Base-by-base conservation (phyloP, 2,888 invertebrate species). In the Eustalomyia histrio region DNA sequence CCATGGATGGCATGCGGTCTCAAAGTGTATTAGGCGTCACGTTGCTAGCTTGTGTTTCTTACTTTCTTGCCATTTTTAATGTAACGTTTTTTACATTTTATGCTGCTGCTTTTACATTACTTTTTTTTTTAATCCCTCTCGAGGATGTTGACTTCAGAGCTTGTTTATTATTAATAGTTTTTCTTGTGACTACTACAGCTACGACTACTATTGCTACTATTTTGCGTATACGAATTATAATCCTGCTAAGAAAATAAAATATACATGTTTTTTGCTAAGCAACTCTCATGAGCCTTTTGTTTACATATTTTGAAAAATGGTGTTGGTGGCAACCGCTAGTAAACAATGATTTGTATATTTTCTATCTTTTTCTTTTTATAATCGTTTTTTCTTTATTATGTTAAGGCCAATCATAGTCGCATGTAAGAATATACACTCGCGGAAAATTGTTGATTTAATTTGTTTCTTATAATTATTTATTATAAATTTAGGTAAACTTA, bases 221-320 rank as follows among this genome's bases (percentile, higher is more conserved):
- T 71, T 65, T 65, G 58, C 64, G 43, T 78, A 71, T 53, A 58
- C 60, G 10, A 78, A 71, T 76, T 58, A 76, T 76, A 71, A 78
- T 72, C 64, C 58, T 47, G 52, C 16, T 35, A 39, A 58, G 76
- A 52, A 75, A 55, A 68, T 53, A 75, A 68, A 75, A 47, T 75
- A 60, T 61, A 63, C 68, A 76, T 61, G 47, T 55, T 47, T 69
- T 79, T 69, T 72, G 43, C 67, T 57, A 10, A 69, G 53, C 55
- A 80, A 71, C 43, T 76, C 76, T 76, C 58, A 47, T 65, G 80
- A 74, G 76, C 64, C 76, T 80, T 74, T 80, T 78, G 78, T 75
- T 82, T 79, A 65, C 73, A 78, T 53, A 78, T 63, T 83, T 83
- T 83, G 83, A 83, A 82, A 83, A 83, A 83, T 83, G 83, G 80